Conservation (phyloP, 2,113 vertebrate genomes). For the Grammomys surdaster region DNA sequence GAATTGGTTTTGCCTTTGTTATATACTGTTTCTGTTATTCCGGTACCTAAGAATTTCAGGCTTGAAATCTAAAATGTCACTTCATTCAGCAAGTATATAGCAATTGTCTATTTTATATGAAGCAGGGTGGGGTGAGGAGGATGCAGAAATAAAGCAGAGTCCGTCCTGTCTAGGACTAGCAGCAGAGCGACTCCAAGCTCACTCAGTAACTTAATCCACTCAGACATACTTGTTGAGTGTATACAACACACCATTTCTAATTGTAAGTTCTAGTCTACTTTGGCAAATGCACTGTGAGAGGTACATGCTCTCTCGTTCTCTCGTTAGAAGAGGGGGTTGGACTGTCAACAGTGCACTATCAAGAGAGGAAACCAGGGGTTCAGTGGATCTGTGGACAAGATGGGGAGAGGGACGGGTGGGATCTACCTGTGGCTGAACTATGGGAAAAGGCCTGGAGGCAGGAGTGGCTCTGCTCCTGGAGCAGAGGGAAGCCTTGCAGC, state of each 20-base stretch:
- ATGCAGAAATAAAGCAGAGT: slow-evolving; percentile 22
- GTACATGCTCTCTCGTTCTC: neutral
- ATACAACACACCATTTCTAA: neutral
- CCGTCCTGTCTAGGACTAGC: neutral
- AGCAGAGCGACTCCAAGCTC: slow-evolving; percentile 11
- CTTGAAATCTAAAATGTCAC: slow-evolving; percentile 37
- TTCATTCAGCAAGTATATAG: slow-evolving; percentile 40
- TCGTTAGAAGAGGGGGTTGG: neutral
- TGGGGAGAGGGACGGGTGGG: neutral
- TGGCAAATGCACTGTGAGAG: slow-evolving; percentile 22
- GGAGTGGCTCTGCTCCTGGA: neutral
- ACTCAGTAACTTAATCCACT: slow-evolving; percentile 31
- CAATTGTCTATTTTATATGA: slow-evolving; percentile 3
- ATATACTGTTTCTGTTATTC: slow-evolving; percentile 19
- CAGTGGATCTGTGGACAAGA: neutral
- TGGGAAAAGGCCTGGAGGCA: neutral
- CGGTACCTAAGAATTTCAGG: slow-evolving; percentile 1
- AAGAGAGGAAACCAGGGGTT: neutral
- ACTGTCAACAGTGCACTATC: neutral
- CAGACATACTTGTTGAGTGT: slow-evolving; percentile 29
- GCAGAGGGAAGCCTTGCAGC: neutral
- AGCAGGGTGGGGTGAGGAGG: neutral
- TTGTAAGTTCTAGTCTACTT: neutral
- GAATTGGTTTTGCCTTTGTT: neutral
- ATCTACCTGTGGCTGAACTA: neutral